A percentile compares a stretch with the other conserved stretches of the same genome.
phyloP scores from a whole-genome alignment of 1,140 invertebrate species.

The Drosophila tropicalis region DNA sequence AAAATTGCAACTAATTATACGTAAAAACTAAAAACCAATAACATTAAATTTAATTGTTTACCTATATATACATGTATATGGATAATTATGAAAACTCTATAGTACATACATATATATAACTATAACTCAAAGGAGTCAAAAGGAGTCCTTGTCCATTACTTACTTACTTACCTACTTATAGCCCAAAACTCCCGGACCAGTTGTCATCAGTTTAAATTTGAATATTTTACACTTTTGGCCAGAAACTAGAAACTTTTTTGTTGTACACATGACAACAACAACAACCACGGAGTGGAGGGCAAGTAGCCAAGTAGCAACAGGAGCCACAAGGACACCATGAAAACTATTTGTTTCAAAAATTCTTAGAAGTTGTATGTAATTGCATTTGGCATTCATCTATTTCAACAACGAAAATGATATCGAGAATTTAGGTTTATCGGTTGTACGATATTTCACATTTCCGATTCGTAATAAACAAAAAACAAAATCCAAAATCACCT shows the following conservation, averaged over 20 bases:
- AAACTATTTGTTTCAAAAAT: not conserved
- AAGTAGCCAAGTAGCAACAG: not conserved
- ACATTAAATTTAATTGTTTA: slow-evolving; percentile 80
- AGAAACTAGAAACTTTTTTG: slow-evolving; percentile 55
- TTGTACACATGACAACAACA: slow-evolving; percentile 71
- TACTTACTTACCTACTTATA: not conserved
- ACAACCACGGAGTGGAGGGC: not conserved
- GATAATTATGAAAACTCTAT: slow-evolving; percentile 34
- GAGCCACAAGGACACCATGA: slow-evolving; percentile 9
- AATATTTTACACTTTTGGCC: slow-evolving; percentile 66
- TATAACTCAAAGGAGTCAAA: not conserved
- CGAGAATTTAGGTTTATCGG: slow-evolving; percentile 43
- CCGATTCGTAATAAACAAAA: slow-evolving; percentile 5
- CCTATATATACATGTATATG: slow-evolving; percentile 45
- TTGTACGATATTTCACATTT: slow-evolving; percentile 1
- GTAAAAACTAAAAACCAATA: slow-evolving; percentile 77
- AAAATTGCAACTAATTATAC: slow-evolving; percentile 71
- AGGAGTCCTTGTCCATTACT: not conserved
- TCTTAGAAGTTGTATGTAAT: slow-evolving; percentile 5
- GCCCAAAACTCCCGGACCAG: slow-evolving; percentile 14
- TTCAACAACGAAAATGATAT: slow-evolving; percentile 72
- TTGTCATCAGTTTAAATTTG: slow-evolving; percentile 79
- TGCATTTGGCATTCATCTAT: slow-evolving; percentile 23
- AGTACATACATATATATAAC: not conserved
- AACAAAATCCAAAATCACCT: too few relatives aligned